phyloP scores from a whole-genome alignment of 2,797 vertebrate genomes.

The Malurus splendens region DNA sequence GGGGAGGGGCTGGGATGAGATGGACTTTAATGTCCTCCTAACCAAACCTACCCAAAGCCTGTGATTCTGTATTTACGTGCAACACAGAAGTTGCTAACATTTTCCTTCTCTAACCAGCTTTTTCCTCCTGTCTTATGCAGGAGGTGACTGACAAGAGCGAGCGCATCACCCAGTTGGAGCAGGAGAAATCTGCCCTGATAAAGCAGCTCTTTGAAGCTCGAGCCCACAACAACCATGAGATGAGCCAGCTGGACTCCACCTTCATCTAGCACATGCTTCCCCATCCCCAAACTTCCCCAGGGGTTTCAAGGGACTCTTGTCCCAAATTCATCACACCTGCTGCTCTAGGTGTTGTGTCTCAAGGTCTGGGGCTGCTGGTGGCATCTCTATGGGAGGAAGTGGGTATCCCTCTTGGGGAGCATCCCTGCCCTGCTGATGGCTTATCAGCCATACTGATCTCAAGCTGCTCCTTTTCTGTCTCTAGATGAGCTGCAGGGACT shows the following conservation, averaged over 20 bases:
- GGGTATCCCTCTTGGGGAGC: accelerated
- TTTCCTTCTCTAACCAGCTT: background rate
- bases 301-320: background rate
- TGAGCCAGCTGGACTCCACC: constrained; percentile 88
- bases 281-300: accelerated
- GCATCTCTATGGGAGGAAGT: background rate
- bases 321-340: accelerated
- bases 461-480: background rate
- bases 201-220: constrained; percentile 94
- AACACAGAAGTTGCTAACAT: accelerated
- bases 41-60: background rate
- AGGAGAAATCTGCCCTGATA: constrained; percentile 92
- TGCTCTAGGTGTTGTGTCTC: background rate
- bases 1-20: background rate
- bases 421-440: background rate
- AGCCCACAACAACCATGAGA: constrained; percentile 76
- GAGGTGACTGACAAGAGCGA: constrained; percentile 91
- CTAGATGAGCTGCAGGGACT: background rate
- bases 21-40: background rate
- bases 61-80: background rate
- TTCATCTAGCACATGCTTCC: constrained; percentile 79
- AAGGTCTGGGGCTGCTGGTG: background rate
- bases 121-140: constrained; percentile 49
- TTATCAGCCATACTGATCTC: background rate
- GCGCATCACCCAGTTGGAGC: constrained; percentile 91